phyloP scores from a whole-genome alignment of 1,140 invertebrate species.

The Drosophila funebris region DNA sequence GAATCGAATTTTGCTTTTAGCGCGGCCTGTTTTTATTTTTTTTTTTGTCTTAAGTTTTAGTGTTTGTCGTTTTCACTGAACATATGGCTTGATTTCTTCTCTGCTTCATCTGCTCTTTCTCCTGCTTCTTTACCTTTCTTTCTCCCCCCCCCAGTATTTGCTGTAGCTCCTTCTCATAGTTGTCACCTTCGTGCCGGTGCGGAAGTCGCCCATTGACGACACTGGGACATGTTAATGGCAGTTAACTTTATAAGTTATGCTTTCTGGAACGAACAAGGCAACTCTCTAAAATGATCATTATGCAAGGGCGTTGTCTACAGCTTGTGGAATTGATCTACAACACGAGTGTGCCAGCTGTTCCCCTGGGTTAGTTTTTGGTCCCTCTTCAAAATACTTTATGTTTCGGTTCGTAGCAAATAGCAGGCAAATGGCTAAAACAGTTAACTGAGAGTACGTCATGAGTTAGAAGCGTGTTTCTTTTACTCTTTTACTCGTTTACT shows the following conservation, averaged over 20 bases:
- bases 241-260: slow-evolving; percentile 75
- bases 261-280: slow-evolving; percentile 28
- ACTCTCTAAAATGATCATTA: slow-evolving; percentile 31
- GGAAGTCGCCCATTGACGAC: slow-evolving; percentile 63
- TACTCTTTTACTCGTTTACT: background rate
- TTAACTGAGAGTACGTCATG: slow-evolving; percentile 19
- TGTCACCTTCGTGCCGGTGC: slow-evolving; percentile 68
- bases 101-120: background rate
- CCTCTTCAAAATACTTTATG: slow-evolving; percentile 69
- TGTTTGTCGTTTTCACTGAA: slow-evolving; percentile 72
- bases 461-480: slow-evolving; percentile 18
- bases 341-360: slow-evolving; percentile 55
- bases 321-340: slow-evolving; percentile 21
- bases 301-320: slow-evolving; percentile 34
- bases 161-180: slow-evolving; percentile 36
- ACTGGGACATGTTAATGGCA: slow-evolving; percentile 73
- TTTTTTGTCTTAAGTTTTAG: slow-evolving; percentile 48
- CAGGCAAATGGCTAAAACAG: slow-evolving; percentile 39
- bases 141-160: slow-evolving; percentile 16
- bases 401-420: slow-evolving; percentile 18
- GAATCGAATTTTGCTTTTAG: slow-evolving; percentile 82
- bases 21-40: slow-evolving; percentile 67
- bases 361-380: slow-evolving; percentile 23
- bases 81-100: slow-evolving; percentile 68
- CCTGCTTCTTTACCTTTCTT: background rate